Percentiles rank a stretch among this genome's conserved stretches.
Conservation (phyloP, 2,797 vertebrate species). For the Coregonus suidteri region DNA sequence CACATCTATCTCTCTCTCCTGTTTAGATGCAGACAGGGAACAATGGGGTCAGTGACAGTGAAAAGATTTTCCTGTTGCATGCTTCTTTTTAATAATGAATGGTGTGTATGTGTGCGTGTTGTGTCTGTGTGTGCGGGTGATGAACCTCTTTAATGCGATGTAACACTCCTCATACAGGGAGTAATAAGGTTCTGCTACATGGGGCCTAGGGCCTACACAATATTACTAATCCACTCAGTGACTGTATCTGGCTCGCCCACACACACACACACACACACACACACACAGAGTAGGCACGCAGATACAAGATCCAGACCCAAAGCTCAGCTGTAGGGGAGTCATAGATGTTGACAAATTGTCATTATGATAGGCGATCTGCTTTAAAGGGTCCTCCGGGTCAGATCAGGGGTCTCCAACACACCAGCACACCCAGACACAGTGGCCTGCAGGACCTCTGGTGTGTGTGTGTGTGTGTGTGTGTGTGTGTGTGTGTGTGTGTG, state of each 20-base stretch:
- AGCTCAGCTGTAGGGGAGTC: slow-evolving; percentile 17
- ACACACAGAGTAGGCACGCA: slow-evolving; percentile 13
- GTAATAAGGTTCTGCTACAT: background rate
- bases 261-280: slow-evolving; percentile 2
- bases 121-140: background rate
- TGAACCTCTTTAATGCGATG: background rate
- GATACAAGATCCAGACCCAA: background rate
- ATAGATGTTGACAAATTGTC: slow-evolving; percentile 49
- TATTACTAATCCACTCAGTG: too few species aligned
- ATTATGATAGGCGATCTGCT: slow-evolving; percentile 50
- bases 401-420: slow-evolving; percentile 38
- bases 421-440: slow-evolving; percentile 24
- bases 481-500: background rate
- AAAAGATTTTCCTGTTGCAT: background rate
- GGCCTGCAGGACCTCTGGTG: slow-evolving; percentile 16
- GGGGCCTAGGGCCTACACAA: background rate
- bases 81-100: background rate
- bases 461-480: too few species aligned
- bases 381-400: slow-evolving; percentile 36
- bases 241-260: background rate
- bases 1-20: background rate
- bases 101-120: background rate
- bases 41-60: background rate
- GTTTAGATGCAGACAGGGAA: background rate
- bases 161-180: background rate